Base-by-base conservation (phyloP, 2,113 vertebrate genomes). In the Tetrao urogallus region DNA sequence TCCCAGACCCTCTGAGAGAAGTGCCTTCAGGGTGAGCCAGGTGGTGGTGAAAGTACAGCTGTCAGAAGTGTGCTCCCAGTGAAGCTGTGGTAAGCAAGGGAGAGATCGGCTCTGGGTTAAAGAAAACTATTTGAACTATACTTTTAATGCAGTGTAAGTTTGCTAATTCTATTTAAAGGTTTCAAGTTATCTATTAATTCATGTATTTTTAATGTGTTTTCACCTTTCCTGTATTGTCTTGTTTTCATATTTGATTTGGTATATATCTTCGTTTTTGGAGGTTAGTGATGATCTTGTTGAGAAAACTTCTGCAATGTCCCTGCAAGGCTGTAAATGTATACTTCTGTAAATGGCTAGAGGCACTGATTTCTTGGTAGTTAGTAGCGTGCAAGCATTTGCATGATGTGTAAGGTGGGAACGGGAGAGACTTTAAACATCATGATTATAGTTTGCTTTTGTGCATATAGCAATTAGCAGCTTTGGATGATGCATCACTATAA, bases 271-370 rank as follows among this genome's bases (percentile, higher is more conserved):
- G 22, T 76, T 71, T 61, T 61, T 48, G 30, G 57, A 75, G 22
- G 7, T 21, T 45, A 79, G 6, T 12, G 43, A 7, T 61, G 38
- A 78, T 8, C 28, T 5, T 13, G 6, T 14, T 71, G 17, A 57
- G 24, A 21, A 70, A 50, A 40, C 32, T 81, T 69, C 8, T 78
- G 8, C 0, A 1, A 17, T 36, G 1, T 1, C 6, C 21, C 4
- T 54, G 11, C 8, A 38, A 34, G 8, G 32, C 42, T 57, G 63
- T 88, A 40, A 75, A 54, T 2, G 0, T 15, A 7, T 71, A 13
- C 65, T 66, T 13, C 5, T 81, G 45, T 22, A 50, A 58, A 6
- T 74, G 50, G 17, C 15, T 40, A 2, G 14, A 45, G 40, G 63
- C 27, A 0, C 56, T 32, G 38, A 47, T 54, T 86, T 54, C 45